Base-by-base conservation (phyloP, 1,140 invertebrate genomes). In the Drosophila mojavensis region DNA sequence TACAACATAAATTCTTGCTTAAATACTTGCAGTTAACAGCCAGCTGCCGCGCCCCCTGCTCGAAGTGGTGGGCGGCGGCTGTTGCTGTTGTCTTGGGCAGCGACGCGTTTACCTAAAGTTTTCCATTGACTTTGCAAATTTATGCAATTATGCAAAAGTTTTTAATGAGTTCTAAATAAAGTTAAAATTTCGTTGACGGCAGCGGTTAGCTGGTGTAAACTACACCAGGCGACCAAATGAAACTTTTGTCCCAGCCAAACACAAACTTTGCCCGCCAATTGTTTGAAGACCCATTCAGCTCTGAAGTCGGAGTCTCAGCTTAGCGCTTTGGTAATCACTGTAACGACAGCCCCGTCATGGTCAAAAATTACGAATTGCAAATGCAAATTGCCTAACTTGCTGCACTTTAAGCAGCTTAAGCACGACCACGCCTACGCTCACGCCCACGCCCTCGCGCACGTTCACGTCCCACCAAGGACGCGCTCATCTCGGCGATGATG, bases 101-200 rank as follows among this genome's bases (percentile, higher is more conserved):
- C 39, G 56, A 24, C 20, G 7, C 36, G 62, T 72, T 72, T 67
- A 73, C 80, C 70, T 58, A 43, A 79, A 88, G 77, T 89, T 89
- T 80, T 61, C 69, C 84, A 89, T 88, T 88, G 84, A 88, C 83
- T 88, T 88, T 89, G 77, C 78, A 88, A 88, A 89, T 88, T 88
- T 88, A 88, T 88, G 83, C 83, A 88, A 88, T 88, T 88, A 88
- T 88, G 83, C 77, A 75, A 89, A 88, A 88, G 80, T 88, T 88
- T 88, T 88, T 88, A 88, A 88, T 88, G 84, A 88, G 84, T 88
- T 88, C 78, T 78, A 88, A 88, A 88, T 88, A 74, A 88, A 88
- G 84, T 88, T 88, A 89, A 89, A 89, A 88, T 89, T 88, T 77
- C 66, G 84, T 75, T 84, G 77, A 78, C 73, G 84, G 64, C 64